Base-by-base conservation (phyloP, 2,888 invertebrate genomes). In the Cenopis cana region DNA sequence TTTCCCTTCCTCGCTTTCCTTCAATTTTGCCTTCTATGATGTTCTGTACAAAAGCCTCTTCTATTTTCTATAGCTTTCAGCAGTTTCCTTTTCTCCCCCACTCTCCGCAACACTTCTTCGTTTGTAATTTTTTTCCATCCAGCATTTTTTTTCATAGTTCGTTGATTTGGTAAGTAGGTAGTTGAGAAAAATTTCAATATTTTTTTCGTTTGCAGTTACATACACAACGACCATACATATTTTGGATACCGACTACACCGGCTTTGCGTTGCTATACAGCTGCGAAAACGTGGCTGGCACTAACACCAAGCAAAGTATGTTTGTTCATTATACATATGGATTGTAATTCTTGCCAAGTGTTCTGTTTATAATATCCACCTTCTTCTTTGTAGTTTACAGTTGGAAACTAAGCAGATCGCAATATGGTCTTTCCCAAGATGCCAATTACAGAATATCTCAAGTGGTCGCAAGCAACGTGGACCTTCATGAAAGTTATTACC, bases 181-280 rank as follows among this genome's bases (percentile, higher is more conserved):
- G 33, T 33, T 33, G 33, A 33, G 2, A 33, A 33, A 33, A 33
- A 33, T 33, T 33, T 17, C 17, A 41, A 46, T 9, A 10, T 29
- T 12, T 12, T 36, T 36, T 65, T 69, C 10, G 59, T 46, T 83
- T 83, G 18, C 83, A 91, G 90, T 77, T 33, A 77, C 78, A 18
- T 81, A 85, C 65, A 73, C 79, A 29, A 92, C 93, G 0, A 93
- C 94, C 0, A 93, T 95, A 76, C 95, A 95, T 93, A 86, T 96
- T 55, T 80, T 96, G 73, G 95, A 91, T 55, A 95, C 95, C 0
- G 95, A 95, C 80, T 96, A 96, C 83, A 84, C 81, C 0, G 93
- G 92, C 57, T 96, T 94, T 77, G 94, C 95, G 0, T 91, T 96
- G 0, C 88, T 95, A 3, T 96, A 95, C 90, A 94, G 95, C 62